Base-by-base conservation (phyloP, 2,113 vertebrate species). In the Pampusana beccarii region DNA sequence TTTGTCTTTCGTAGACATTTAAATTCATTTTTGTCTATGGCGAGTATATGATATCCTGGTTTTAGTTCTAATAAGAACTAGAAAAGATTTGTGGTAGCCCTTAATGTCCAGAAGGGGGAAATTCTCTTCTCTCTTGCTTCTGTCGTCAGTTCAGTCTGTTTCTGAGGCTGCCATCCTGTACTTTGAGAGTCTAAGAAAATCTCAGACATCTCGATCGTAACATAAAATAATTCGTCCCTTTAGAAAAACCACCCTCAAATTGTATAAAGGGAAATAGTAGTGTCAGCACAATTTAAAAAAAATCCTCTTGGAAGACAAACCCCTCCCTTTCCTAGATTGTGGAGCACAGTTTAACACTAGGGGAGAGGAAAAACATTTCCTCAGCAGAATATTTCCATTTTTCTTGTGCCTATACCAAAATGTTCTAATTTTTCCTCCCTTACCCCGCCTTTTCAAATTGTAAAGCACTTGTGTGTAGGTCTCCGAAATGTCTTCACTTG, bases 391-490 rank as follows among this genome's bases (percentile, higher is more conserved):
- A 54, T 56, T 61, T 61, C 14, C 1, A 13, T 18, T 74, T 64
- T 73, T 65, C 28, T 44, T 70, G 16, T 69, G 18, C 18, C 26
- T 48, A 7, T 33, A 33, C 11, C 25, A 38, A 74, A 71, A 46
- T 24, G 15, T 48, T 77, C 26, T 70, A 14, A 19, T 33, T 36
- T 8, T 57, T 20, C 34, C 11, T 6, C 8, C 13, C 4, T 12
- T 11, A 19, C 2, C 13, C 4, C 1, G 4, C 40, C 10, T 7
- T 50, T 24, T 50, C 13, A 17, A 14, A n/a, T 19, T 28, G 26
- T 90, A 8, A 77, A 65, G 18, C 3, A 4, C 12, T 14, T 51
- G 19, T 64, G 33, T 33, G 28, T 12, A 11, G 25, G 17, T 13
- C 44, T 67, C 31, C 34, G 48, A 71, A 61, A 46, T 53, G 15